Evolutionary conservation across 2,113 vertebrate species (phyloP), one percentile per base, ranked within the genome.

Genomic region (Oryzias javanicus): DNA sequence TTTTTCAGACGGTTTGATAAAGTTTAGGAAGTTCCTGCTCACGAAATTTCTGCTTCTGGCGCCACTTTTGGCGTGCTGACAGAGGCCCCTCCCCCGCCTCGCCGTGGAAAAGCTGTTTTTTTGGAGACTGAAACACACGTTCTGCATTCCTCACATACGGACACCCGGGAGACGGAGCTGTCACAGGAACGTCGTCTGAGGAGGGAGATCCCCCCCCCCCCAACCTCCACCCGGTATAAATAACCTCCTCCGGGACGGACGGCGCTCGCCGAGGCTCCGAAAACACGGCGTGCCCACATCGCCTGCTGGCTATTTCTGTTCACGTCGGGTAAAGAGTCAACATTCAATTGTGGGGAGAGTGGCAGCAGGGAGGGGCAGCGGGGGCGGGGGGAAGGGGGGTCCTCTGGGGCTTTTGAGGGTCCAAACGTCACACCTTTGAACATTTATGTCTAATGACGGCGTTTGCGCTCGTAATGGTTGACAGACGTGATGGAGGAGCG

Each of bases 361-460:
- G 29, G 81, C 79, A 72, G 68, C 70, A 24, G 40, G 72, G 61
- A 71, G n/a, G n/a, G n/a, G n/a, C n/a, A n/a, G n/a, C n/a, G n/a
- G n/a, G n/a, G n/a, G n/a, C n/a, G n/a, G n/a, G 67, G 79, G 76
- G 85, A 76, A 78, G 84, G 83, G 61, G 67, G 48, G 44, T 75
- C 66, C 52, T 70, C 65, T 52, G 48, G 48, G 50, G 12, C 6
- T 80, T 64, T 66, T 54, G 5, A 27, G 75, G 78, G 75, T 77
- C 74, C 49, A 44, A 76, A 69, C 55, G 78, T 89, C 77, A 79
- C 88, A 87, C 86, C 89, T 90, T 90, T 87, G 77, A 89, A 85
- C 87, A 88, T 84, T 92, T 91, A 89, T 69, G 84, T 76, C 74
- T 89, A 91, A 92, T 91, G 80, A 87, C 75, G 79, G 65, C 76